These are phyloP conservation scores for Aegotheles bennettii DNA, from an alignment of 2,113 vertebrate species.

Conservation along the genomic window DNA sequence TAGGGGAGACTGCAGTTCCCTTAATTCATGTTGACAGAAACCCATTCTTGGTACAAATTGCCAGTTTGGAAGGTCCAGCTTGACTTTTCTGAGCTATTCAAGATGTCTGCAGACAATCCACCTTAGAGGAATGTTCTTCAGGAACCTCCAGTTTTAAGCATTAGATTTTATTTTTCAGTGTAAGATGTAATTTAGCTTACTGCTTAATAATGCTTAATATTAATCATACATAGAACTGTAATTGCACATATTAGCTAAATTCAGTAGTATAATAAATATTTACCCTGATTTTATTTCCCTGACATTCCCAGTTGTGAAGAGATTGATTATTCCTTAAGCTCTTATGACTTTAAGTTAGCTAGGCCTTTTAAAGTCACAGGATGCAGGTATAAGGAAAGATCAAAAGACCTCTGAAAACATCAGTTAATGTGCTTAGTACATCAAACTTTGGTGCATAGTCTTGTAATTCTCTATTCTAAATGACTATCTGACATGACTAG, in stretches of 20 bases:
- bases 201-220: not conserved
- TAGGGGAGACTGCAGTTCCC: not conserved
- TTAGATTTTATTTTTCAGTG: not conserved
- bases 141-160: not conserved
- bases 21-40: not conserved
- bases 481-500: not conserved
- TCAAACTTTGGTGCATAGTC: not conserved
- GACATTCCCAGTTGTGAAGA: not conserved
- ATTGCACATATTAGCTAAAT: not conserved
- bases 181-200: not conserved
- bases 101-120: not conserved
- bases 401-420: not conserved
- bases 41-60: not conserved
- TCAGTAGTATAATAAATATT: not conserved
- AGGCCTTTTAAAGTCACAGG: not conserved
- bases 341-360: not conserved
- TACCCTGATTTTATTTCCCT: not conserved
- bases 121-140: not conserved
- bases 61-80: not conserved
- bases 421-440: not conserved
- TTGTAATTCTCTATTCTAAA: not conserved
- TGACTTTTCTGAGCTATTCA: not conserved
- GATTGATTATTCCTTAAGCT: not conserved
- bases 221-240: not conserved
- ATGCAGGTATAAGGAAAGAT: not conserved